Evolutionary conservation across 2,113 vertebrate genomes (phyloP).

Genomic region (Calyptomena viridis): DNA sequence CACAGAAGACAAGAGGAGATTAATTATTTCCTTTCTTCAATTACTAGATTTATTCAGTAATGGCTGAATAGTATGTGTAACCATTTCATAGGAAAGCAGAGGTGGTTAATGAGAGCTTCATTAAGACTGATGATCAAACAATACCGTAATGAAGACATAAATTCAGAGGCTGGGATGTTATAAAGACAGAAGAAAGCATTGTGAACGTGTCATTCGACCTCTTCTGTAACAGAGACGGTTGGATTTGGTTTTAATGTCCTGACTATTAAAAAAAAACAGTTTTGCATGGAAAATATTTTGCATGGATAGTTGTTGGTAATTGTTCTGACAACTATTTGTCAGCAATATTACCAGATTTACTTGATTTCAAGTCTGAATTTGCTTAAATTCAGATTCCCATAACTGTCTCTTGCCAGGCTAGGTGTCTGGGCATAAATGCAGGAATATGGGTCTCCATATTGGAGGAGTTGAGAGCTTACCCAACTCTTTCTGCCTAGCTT

Average conservation of each 20-base stretch:
- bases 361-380: not conserved
- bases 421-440: not conserved
- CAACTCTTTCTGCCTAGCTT: not conserved
- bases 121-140: constrained; percentile 40
- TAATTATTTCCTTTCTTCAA: constrained; percentile 44
- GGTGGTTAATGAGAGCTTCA: constrained; percentile 39
- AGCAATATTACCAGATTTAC: not conserved
- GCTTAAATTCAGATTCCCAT: not conserved
- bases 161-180: not conserved
- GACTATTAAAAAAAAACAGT: not conserved
- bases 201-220: not conserved
- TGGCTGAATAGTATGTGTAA: not conserved
- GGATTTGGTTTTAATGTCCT: not conserved
- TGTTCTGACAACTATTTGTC: not conserved
- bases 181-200: not conserved
- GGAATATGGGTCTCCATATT: not conserved
- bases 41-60: not conserved
- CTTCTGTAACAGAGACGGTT: not conserved
- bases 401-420: not conserved
- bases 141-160: constrained; percentile 18
- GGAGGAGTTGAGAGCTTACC: not conserved
- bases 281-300: not conserved
- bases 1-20: not conserved
- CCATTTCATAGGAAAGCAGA: constrained; percentile 19
- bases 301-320: not conserved